Evolutionary conservation across 2,888 invertebrate species (phyloP).

Genomic region (Buathra laborator): DNA sequence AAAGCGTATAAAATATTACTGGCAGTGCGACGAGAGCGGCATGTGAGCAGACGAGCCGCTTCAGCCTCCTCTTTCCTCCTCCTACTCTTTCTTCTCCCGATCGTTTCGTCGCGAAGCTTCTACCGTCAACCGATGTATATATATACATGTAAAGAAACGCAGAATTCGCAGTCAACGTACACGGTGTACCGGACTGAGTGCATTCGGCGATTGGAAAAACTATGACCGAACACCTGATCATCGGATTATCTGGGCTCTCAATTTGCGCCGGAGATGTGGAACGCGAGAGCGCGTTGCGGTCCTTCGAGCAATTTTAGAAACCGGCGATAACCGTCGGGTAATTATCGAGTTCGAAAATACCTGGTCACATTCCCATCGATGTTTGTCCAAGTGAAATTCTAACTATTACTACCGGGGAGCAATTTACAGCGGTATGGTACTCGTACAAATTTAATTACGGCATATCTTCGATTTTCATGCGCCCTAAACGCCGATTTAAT

Average conservation of each 20-base stretch:
- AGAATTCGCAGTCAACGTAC: conserved; percentile 42
- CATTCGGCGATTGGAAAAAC: conserved; percentile 45
- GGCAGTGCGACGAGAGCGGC: conserved; percentile 73
- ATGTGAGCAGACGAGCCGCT: conserved; percentile 61
- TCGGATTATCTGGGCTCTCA: conserved; percentile 23
- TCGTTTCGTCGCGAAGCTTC: conserved; percentile 62
- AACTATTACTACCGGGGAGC: neutral
- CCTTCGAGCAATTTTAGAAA: neutral
- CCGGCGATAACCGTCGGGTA: neutral
- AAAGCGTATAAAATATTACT: conserved; percentile 79
- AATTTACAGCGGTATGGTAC: neutral
- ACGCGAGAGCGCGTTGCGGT: neutral
- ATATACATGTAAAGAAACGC: neutral
- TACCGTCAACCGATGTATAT: conserved; percentile 30
- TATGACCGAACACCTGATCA: conserved; percentile 46
- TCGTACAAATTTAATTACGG: too few relatives aligned
- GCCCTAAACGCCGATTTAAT: too few relatives aligned
- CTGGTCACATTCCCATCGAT: neutral
- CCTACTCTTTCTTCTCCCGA: conserved; percentile 44
- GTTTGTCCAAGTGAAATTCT: neutral
- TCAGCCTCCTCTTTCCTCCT: conserved; percentile 5
- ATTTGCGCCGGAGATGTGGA: neutral
- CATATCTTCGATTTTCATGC: too few relatives aligned
- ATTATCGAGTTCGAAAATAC: neutral
- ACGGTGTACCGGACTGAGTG: conserved; percentile 23